A percentile compares a stretch with the other conserved stretches of the same genome.
phyloP scores from a whole-genome alignment of 2,113 vertebrate species.

The Perccottus glenii region DNA sequence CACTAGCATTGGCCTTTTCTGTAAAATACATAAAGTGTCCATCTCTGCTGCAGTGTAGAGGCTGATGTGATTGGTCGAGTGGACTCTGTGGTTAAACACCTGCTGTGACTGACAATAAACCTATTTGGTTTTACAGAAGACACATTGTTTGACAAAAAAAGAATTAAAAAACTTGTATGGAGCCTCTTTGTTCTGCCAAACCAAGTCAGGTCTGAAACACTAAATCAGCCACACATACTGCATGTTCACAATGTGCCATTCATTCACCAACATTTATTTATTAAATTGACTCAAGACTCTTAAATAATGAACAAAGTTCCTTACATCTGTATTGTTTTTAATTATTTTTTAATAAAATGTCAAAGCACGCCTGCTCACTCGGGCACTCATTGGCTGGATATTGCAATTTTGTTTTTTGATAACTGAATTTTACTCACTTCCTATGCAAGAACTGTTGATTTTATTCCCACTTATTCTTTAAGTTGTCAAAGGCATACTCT shows the following conservation, averaged over 20 bases:
- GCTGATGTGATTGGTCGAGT: constrained; percentile 28
- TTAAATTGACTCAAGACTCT: neutral
- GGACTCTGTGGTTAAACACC: constrained; percentile 28
- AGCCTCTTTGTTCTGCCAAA: constrained; percentile 1
- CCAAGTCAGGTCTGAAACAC: neutral
- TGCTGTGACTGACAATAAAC: constrained; percentile 40
- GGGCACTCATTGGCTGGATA: constrained; percentile 10
- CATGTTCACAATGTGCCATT: neutral
- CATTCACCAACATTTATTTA: neutral
- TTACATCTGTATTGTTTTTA: too few relatives aligned
- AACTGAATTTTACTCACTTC: constrained; percentile 48
- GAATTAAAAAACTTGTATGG: constrained; percentile 6
- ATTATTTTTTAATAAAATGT: constrained; percentile 6
- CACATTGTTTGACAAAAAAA: constrained; percentile 26
- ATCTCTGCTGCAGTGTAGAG: constrained; percentile 6
- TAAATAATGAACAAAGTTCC: too few relatives aligned
- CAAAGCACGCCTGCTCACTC: neutral
- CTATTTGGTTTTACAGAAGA: constrained; percentile 39
- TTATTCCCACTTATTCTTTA: constrained; percentile 63
- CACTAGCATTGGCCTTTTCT: constrained; percentile 34
- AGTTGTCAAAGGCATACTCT: constrained; percentile 50
- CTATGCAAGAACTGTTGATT: constrained; percentile 37
- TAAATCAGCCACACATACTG: neutral
- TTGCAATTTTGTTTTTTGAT: constrained; percentile 5
- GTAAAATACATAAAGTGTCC: constrained; percentile 29